Evolutionary conservation across 35 echinoderm and acorn worm genomes (phyloP).

Genomic region (Heliocidaris tuberculata): DNA sequence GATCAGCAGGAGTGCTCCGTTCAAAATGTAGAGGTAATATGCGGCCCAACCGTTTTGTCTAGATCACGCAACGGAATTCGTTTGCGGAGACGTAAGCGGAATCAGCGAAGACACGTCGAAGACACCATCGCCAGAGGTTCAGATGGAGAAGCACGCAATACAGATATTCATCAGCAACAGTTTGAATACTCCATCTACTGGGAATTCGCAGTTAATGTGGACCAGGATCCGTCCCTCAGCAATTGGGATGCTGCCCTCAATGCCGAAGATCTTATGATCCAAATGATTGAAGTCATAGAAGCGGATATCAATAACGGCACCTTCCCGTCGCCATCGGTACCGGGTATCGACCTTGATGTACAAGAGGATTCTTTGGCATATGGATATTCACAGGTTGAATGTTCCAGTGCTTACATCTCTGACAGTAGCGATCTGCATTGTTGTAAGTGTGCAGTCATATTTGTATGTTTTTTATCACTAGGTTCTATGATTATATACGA

Average conservation of each 20-base stretch:
- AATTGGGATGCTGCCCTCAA: conserved; percentile 42
- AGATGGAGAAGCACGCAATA: not conserved
- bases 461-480: too few relatives aligned
- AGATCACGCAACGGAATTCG: not conserved
- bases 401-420: conserved; percentile 36
- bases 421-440: conserved; percentile 46
- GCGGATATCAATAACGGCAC: conserved; percentile 18
- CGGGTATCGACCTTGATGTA: not conserved
- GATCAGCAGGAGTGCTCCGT: not conserved
- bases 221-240: conserved; percentile 7
- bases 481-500: too few relatives aligned
- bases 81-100: not conserved
- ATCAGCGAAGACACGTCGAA: not conserved
- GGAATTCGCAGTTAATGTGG: conserved; percentile 15
- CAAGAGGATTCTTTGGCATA: not conserved
- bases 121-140: not conserved
- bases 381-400: conserved; percentile 38
- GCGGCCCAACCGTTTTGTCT: not conserved
- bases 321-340: not conserved
- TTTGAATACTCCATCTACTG: not conserved
- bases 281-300: not conserved
- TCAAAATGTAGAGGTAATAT: conserved; percentile 15
- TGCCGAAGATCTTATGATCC: conserved; percentile 51
- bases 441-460: not conserved
- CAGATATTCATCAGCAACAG: not conserved